Evolutionary conservation across 2,888 invertebrate genomes (phyloP), one percentile per base, ranked within the genome.

Genomic region (Drosophila flavopinicola): DNA sequence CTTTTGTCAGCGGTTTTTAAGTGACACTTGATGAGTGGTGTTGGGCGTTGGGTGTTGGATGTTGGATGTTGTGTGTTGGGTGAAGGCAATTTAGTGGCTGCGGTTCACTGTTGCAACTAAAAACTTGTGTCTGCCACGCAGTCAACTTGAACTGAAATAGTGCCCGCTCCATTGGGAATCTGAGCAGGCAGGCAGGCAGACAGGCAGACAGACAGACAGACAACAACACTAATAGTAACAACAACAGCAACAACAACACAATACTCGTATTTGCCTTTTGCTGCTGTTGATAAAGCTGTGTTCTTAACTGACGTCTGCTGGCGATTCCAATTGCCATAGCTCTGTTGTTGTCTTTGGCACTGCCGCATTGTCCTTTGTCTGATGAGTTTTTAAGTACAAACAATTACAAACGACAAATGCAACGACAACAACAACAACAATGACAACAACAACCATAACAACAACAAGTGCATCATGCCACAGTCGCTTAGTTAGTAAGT

Each of bases 361-460:
- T 37, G 68, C 45, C 66, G 65, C 83, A 83, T 83, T 84, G 84
- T 83, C 71, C 77, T 84, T 79, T 65, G 84, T 84, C 76, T 83
- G 83, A 83, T 83, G 83, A 83, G 83, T 78, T 83, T 87, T 83
- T 83, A 83, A 83, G 83, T 78, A 82, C 87, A 66, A 76, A 82
- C 87, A 83, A 87, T 82, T 84, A 80, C 85, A 75, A 84, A 72
- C 49, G 63, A 78, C 71, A 82, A 78, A 30, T 29, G 58, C 76
- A 70, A 66, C 60, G 51, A 65, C 47, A 54, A 61, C 45, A 48
- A 37, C 44, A 52, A 53, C 44, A 47, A 61, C 45, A 48, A 37
- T 41, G 49, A 53, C 44, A 47, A 33, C 45, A 60, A 59, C 15
- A 32, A 35, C 9, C 25, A 38, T 24, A 41, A 32, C 24, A 56